phyloP scores from a whole-genome alignment of 2,113 vertebrate genomes.

The Callaeas wilsoni region DNA sequence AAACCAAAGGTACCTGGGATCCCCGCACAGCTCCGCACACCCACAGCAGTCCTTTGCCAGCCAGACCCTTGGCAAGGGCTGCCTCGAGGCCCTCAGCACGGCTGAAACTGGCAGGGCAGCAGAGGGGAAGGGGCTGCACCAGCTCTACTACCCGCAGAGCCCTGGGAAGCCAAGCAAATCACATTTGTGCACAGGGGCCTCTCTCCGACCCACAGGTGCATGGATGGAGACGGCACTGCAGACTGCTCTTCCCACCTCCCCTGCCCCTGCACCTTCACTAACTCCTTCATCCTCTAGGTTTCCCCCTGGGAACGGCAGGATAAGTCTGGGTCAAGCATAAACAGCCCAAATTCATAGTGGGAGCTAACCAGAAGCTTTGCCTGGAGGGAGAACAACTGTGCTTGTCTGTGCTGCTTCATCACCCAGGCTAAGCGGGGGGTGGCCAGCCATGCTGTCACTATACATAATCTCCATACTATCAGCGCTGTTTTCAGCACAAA shows the following conservation, averaged over 20 bases:
- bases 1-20: neutral
- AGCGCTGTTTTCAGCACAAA: neutral
- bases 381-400: neutral
- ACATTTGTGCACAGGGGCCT: neutral
- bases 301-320: neutral
- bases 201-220: fast-evolving
- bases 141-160: neutral
- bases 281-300: neutral
- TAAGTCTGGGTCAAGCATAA: neutral
- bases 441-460: neutral
- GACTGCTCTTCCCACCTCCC: neutral
- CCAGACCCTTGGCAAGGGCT: neutral
- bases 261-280: neutral
- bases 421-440: neutral
- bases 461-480: neutral
- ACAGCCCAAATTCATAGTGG: neutral
- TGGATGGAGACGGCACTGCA: neutral
- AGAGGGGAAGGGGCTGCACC: neutral
- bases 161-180: neutral
- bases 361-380: neutral
- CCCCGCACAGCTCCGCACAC: fast-evolving
- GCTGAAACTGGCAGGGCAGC: neutral
- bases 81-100: neutral
- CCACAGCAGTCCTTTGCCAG: neutral
- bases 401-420: fast-evolving